These are phyloP conservation scores for Platycnemis pennipes DNA, from an alignment of 2,888 invertebrate genomes.

Conservation along the genomic window DNA sequence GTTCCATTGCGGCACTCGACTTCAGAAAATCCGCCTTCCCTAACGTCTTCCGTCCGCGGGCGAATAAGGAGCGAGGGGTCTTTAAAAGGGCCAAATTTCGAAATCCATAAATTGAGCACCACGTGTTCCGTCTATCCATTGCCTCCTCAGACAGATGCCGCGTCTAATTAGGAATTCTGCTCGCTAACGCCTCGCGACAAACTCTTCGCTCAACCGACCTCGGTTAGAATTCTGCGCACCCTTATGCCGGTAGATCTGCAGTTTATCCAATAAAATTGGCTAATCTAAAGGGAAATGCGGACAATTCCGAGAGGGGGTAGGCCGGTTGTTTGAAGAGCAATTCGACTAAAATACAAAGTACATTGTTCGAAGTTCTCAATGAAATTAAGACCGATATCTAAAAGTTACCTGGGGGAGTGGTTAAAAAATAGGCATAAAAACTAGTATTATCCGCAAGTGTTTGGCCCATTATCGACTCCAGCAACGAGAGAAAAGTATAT, in stretches of 20 bases:
- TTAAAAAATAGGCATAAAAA: too few relatives aligned
- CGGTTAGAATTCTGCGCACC: background rate
- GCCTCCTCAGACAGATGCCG: background rate
- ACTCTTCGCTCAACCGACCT: background rate
- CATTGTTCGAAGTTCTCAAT: too few relatives aligned
- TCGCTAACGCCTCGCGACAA: background rate
- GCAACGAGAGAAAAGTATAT: too few relatives aligned
- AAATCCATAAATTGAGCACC: background rate
- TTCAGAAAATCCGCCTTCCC: background rate
- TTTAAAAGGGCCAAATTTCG: background rate
- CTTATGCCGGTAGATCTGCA: background rate
- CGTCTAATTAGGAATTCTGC: background rate
- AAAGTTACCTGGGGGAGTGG: too few relatives aligned
- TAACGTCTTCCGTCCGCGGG: background rate
- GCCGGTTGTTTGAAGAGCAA: too few relatives aligned
- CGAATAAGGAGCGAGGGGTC: background rate
- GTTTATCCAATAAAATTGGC: background rate
- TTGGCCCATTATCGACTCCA: too few relatives aligned
- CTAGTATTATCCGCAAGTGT: too few relatives aligned
- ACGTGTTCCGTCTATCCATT: background rate
- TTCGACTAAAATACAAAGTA: too few relatives aligned
- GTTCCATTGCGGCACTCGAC: background rate
- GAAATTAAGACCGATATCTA: too few relatives aligned
- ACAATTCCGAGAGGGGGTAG: background rate
- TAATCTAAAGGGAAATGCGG: background rate